Conservation (phyloP, 2,888 invertebrate species). For the Maniola hyperantus region DNA sequence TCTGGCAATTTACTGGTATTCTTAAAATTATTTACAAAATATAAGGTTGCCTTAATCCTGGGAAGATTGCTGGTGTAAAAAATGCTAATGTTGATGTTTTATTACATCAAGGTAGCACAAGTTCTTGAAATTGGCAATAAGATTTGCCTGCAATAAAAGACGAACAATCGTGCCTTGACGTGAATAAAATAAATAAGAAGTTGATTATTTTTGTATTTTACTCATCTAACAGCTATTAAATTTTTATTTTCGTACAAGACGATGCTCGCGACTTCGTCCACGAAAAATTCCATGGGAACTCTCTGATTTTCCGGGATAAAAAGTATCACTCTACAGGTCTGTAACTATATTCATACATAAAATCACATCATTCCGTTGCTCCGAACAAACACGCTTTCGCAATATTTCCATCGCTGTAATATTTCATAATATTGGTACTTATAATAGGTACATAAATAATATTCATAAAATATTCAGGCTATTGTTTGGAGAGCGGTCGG, state of each 20-base stretch:
- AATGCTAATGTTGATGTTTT: conserved; percentile 8
- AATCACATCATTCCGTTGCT: too few species aligned
- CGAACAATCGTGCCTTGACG: conserved; percentile 3
- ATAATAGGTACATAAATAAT: too few species aligned
- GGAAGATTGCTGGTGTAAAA: neutral
- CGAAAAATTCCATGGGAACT: too few species aligned
- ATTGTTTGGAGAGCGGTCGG: too few species aligned
- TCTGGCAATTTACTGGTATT: neutral
- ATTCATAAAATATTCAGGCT: too few species aligned
- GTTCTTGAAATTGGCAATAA: conserved; percentile 10
- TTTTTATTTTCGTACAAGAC: neutral
- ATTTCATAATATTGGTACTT: too few species aligned
- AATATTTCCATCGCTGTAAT: too few species aligned
- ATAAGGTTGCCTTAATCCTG: neutral
- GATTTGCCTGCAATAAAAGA: conserved; percentile 11
- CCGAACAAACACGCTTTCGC: too few species aligned
- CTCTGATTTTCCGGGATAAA: too few species aligned
- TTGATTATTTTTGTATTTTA: conserved; percentile 3
- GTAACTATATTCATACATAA: too few species aligned
- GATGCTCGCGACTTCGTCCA: too few species aligned
- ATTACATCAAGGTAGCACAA: neutral
- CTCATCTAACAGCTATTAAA: neutral
- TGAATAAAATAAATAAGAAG: conserved; percentile 7
- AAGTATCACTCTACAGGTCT: too few species aligned
- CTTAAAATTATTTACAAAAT: conserved; percentile 5